These are phyloP conservation scores for Ametastegia equiseti DNA, from an alignment of 2,888 invertebrate species.

Conservation along the genomic window DNA sequence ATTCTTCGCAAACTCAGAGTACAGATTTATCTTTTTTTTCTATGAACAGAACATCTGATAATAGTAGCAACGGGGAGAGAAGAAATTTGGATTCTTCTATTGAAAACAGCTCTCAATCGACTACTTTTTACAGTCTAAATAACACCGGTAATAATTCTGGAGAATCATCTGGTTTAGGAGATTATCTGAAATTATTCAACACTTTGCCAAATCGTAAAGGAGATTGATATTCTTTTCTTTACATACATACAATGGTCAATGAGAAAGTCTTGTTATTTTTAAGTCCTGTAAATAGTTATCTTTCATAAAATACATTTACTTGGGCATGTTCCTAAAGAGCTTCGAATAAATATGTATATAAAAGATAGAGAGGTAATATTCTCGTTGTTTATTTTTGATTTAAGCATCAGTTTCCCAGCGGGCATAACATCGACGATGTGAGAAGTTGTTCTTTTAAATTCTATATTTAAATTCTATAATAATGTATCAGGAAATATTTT, in stretches of 20 bases:
- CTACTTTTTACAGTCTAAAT: slow-evolving; percentile 28
- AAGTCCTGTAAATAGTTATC: slow-evolving; percentile 27
- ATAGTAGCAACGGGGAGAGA: not conserved
- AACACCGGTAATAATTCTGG: slow-evolving; percentile 22
- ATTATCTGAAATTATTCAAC: slow-evolving; percentile 66
- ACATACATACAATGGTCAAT: too few relatives aligned
- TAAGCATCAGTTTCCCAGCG: not conserved
- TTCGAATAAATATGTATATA: not conserved
- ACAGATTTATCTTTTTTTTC: slow-evolving; percentile 38
- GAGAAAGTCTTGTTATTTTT: not conserved
- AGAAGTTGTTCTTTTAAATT: not conserved
- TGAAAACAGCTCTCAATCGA: slow-evolving; percentile 22
- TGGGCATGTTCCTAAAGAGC: slow-evolving; percentile 6
- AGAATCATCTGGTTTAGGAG: slow-evolving; percentile 61
- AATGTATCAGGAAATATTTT: not conserved
- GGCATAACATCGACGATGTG: not conserved
- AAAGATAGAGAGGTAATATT: not conserved
- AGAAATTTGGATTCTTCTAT: not conserved
- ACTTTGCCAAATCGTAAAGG: slow-evolving; percentile 48
- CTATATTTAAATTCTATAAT: not conserved
- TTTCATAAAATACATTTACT: not conserved
- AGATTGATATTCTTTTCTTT: not conserved
- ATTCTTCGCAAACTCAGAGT: slow-evolving; percentile 3
- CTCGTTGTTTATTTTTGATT: not conserved
- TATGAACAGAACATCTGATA: not conserved